Conservation (phyloP, 2,113 vertebrate species). For the Falco punctatus region DNA sequence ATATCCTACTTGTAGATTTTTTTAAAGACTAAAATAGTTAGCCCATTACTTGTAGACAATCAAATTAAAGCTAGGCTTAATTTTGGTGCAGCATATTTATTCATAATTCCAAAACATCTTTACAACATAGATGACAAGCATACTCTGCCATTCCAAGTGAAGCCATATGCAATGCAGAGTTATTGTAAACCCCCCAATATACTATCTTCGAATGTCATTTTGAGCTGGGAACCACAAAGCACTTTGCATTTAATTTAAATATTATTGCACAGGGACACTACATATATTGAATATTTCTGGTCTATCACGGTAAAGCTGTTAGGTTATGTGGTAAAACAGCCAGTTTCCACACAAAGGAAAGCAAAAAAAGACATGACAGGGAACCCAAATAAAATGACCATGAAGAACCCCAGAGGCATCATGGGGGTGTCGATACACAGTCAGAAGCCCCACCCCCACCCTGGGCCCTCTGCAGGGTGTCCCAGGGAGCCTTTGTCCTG, state of each 20-base stretch:
- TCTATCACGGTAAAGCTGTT: not conserved
- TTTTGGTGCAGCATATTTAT: not conserved
- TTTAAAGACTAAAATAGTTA: not conserved
- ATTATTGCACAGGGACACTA: not conserved
- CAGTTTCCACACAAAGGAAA: not conserved
- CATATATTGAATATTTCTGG: not conserved
- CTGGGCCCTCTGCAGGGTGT: accelerated
- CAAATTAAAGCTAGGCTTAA: not conserved
- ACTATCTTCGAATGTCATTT: not conserved
- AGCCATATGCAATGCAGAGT: not conserved
- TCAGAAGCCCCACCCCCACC: accelerated
- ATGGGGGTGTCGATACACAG: accelerated
- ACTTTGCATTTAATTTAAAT: not conserved
- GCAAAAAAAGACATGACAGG: not conserved
- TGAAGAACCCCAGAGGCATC: not conserved
- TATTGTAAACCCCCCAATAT: not conserved
- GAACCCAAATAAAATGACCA: not conserved
- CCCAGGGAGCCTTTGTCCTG: accelerated
- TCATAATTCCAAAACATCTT: not conserved
- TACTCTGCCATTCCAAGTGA: not conserved
- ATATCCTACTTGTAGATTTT: not conserved
- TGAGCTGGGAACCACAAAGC: not conserved
- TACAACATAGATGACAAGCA: not conserved
- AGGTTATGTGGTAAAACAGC: not conserved
- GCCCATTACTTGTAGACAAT: not conserved